phyloP scores from a whole-genome alignment of 2,888 invertebrate species.

The Caenorhabditis panamensis region DNA sequence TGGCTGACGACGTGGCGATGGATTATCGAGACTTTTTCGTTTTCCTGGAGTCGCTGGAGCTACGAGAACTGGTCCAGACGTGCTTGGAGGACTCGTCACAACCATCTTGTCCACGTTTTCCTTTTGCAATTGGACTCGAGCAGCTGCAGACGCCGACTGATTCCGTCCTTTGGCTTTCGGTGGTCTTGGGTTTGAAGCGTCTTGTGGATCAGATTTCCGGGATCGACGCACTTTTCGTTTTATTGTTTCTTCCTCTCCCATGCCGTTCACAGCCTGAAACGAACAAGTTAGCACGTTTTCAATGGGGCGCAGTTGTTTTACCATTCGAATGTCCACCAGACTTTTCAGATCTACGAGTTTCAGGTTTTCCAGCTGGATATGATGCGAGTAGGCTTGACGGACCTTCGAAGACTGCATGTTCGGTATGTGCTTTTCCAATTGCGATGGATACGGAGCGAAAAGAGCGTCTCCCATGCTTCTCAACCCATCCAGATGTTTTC shows the following conservation, averaged over 20 bases:
- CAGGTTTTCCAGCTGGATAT: not conserved
- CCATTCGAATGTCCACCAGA: not conserved
- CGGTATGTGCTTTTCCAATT: not conserved
- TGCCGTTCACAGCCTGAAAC: not conserved
- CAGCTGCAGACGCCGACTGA: not conserved
- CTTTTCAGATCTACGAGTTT: not conserved
- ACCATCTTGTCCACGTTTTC: slow-evolving; percentile 19
- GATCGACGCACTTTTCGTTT: too few relatives aligned
- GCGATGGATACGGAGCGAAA: not conserved
- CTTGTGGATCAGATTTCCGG: not conserved
- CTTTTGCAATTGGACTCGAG: slow-evolving; percentile 2
- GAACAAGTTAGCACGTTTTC: too few relatives aligned
- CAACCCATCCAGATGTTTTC: not conserved
- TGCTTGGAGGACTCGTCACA: not conserved
- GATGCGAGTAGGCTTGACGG: not conserved
- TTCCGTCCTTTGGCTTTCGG: not conserved
- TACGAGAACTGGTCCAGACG: not conserved
- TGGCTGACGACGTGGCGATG: slow-evolving; percentile 3
- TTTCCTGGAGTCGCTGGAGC: not conserved
- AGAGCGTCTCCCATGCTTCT: not conserved
- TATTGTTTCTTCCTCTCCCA: not conserved
- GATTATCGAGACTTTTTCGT: not conserved
- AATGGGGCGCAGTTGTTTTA: not conserved
- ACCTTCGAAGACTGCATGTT: not conserved
- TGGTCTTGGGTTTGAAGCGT: not conserved